Conservation (phyloP, 2,888 invertebrate genomes). For the Seladonia tumulorum region DNA sequence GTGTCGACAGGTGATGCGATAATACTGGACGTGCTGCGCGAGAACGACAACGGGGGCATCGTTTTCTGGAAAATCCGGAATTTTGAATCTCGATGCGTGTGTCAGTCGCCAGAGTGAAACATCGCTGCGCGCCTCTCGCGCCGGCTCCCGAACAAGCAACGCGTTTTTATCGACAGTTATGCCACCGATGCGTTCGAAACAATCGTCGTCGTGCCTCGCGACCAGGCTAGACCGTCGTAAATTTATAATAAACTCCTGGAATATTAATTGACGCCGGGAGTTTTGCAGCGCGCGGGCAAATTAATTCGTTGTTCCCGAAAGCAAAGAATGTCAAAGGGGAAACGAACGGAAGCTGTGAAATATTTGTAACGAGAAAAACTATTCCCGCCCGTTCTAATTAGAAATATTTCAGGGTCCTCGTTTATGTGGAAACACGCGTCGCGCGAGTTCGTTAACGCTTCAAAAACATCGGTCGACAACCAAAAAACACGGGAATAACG, state of each 20-base stretch:
- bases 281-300: conserved; percentile 36
- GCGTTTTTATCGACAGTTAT: conserved; percentile 23
- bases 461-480: not conserved
- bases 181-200: conserved; percentile 23
- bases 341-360: conserved; percentile 20
- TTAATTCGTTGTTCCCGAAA: conserved; percentile 46
- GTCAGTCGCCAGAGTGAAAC: conserved; percentile 13
- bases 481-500: not conserved
- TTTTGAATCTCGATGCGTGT: conserved; percentile 24
- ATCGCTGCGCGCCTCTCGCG: not conserved
- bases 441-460: conserved; percentile 13
- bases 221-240: conserved; percentile 11
- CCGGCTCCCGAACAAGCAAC: not conserved
- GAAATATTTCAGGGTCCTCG: not conserved
- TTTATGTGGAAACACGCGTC: not conserved
- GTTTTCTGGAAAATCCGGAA: conserved; percentile 38
- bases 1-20: conserved; percentile 54
- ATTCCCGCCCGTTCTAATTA: conserved; percentile 40
- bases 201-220: conserved; percentile 24
- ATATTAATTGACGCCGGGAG: conserved; percentile 49
- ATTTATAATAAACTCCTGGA: conserved; percentile 53
- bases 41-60: conserved; percentile 22
- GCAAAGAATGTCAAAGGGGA: conserved; percentile 16
- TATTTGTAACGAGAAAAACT: conserved; percentile 51
- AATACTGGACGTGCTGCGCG: conserved; percentile 47